Base-by-base conservation (phyloP, 2,797 vertebrate genomes). In the Muscicapa striata region DNA sequence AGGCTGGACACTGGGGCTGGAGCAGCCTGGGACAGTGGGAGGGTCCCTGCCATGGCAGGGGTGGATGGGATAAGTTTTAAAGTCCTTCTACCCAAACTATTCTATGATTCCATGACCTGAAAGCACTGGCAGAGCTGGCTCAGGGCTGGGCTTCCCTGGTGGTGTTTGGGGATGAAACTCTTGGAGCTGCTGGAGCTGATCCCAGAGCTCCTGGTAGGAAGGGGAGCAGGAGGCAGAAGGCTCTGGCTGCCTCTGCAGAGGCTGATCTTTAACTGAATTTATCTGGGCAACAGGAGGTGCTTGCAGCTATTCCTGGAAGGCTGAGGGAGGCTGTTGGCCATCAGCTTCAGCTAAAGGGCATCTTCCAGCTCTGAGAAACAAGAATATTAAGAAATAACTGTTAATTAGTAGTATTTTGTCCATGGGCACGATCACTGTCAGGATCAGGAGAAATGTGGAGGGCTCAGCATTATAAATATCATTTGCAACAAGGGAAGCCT, bases 321-420 rank as follows among this genome's bases (percentile, higher is more conserved):
- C 89, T 38, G 68, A 80, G 49, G 89, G 74, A 86, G 68, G 63
- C 80, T 78, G 16, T 54, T 87, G 75, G 92, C 84, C 88, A 76
- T 73, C 70, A 51, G 76, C 5, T 0, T 70, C 59, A 57, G 76
- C 66, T 54, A 55, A 90, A 93, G 84, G 69, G 45, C 55, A 57
- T 72, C 72, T 77, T 68, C 67, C 16, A 30, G 15, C 76, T 55
- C 14, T 15, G 21, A 77, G 73, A 61, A 74, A 72, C 29, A 46
- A 88, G 77, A 84, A 34, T 82, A 43, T 70, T 58, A 90, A 84
- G 74, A 58, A 93, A 66, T 54, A 81, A 32, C 11, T 18, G 1
- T 82, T 91, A 76, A 84, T 87, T 78, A 68, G 73, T 52, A 67
- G 38, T 34, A 17, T 58, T 86, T 88, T 91, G 40, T 68, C 84